Conservation (phyloP, 2,797 vertebrate species). For the Micromesistius poutassou region DNA sequence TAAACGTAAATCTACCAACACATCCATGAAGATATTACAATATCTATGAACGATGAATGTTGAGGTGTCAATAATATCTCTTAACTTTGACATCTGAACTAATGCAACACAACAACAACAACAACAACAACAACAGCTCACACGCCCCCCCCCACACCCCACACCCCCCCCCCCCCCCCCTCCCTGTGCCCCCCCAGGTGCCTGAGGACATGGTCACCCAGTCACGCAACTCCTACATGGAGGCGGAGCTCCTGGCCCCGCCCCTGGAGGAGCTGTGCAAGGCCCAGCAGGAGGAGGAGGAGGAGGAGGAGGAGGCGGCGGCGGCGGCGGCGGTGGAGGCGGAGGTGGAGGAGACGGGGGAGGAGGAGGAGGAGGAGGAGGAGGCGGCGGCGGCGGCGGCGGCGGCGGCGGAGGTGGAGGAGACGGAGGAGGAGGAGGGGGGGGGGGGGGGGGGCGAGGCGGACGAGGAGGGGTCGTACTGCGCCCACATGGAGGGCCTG, state of each 20-base stretch:
- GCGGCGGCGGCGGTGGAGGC: conserved; percentile 60
- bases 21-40: not conserved
- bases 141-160: too few species aligned
- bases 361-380: conserved; percentile 74
- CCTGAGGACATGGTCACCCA: conserved; percentile 86
- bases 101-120: too few species aligned
- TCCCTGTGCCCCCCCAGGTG: conserved; percentile 70
- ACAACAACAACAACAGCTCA: too few species aligned
- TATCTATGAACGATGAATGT: too few species aligned
- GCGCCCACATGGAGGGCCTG: conserved; percentile 77
- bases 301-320: conserved; percentile 53
- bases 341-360: conserved; percentile 64
- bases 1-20: too few species aligned
- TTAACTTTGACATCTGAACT: too few species aligned
- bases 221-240: conserved; percentile 83
- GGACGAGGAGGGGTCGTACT: conserved; percentile 77
- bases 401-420: conserved; percentile 57
- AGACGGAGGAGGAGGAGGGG: conserved; percentile 62
- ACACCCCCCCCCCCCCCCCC: too few species aligned
- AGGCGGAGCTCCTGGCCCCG: conserved; percentile 80
- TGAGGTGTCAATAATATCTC: too few species aligned
- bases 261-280: conserved; percentile 83
- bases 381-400: conserved; percentile 56
- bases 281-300: conserved; percentile 73
- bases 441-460: too few species aligned